Conservation (phyloP, 2,888 invertebrate species). For the Caenorhabditis wallacei region DNA sequence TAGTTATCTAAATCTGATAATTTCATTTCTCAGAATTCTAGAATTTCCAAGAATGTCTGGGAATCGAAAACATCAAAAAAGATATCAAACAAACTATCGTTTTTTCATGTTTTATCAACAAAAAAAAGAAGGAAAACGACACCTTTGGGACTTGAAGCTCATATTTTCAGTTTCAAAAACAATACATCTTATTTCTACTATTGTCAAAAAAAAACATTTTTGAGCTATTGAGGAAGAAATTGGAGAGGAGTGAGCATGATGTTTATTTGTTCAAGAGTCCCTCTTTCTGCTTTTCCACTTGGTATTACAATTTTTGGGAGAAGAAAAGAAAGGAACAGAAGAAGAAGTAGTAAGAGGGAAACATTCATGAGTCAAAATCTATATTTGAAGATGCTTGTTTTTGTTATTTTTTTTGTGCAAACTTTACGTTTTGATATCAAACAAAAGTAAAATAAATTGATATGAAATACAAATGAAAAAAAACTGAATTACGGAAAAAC, state of each 20-base stretch:
- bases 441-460: conserved; percentile 9
- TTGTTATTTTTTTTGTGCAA: conserved; percentile 32
- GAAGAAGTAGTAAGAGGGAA: conserved; percentile 3
- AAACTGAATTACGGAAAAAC: not conserved
- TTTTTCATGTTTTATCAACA: not conserved
- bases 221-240: conserved; percentile 37
- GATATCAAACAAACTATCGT: too few relatives aligned
- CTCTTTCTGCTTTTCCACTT: conserved; percentile 34
- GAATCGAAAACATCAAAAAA: too few relatives aligned
- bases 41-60: too few relatives aligned
- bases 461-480: not conserved
- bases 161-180: conserved; percentile 1
- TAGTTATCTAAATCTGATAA: too few relatives aligned
- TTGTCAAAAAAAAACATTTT: conserved; percentile 41
- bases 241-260: conserved; percentile 51
- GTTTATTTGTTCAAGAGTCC: conserved; percentile 62
- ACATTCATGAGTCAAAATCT: conserved; percentile 48
- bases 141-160: conserved; percentile 9
- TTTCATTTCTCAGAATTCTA: too few relatives aligned
- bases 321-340: conserved; percentile 3
- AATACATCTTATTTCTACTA: conserved; percentile 39
- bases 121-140: conserved; percentile 6
- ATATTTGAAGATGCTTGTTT: conserved; percentile 23
- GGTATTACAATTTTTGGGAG: conserved; percentile 54
- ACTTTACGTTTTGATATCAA: conserved; percentile 44